Base-by-base conservation (phyloP, 2,888 invertebrate genomes). In the Neria commutata region DNA sequence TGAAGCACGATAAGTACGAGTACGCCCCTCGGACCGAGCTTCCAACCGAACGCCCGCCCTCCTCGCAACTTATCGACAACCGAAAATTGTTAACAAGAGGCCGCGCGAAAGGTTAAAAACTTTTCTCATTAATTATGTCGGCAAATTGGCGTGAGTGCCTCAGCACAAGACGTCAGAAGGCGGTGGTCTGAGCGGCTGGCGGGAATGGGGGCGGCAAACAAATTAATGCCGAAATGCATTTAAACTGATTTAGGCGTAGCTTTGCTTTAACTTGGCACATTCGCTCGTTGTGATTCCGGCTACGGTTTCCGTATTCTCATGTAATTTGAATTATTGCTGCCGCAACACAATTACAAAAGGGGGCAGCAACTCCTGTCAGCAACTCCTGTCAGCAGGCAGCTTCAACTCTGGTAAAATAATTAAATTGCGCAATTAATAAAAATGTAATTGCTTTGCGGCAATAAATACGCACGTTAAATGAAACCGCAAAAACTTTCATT, bases 61-160 rank as follows among this genome's bases (percentile, higher is more conserved):
- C n/a, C n/a, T n/a, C n/a, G n/a, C n/a, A n/a, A 37, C n/a, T 37
- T 37, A 37, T 37, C 37, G 37, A 37, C n/a, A 37, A 14, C 37
- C 3, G 8, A n/a, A 37, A 37, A 37, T 14, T 37, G 37, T 37
- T 37, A 37, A 37, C 37, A 37, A 37, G n/a, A 37, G n/a, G 14
- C n/a, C n/a, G 37, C n/a, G 37, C 37, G 37, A 37, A 37, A 37
- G 37, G 37, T 37, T 37, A n/a, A 37, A 37, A 37, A 37, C 10
- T 37, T 37, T 37, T 37, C 37, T 37, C 37, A 37, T 37, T 37
- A 37, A 37, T 37, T 37, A 37, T 37, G 37, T 37, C 37, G n/a
- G 37, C 37, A n/a, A n/a, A n/a, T n/a, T n/a, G n/a, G n/a, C n/a
- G n/a, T n/a, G n/a, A n/a, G n/a, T n/a, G n/a, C n/a, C n/a, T n/a